Percentiles rank a stretch among this genome's conserved stretches.
phyloP scores from a whole-genome alignment of 2,113 vertebrate genomes.

The Apeltes quadracus region DNA sequence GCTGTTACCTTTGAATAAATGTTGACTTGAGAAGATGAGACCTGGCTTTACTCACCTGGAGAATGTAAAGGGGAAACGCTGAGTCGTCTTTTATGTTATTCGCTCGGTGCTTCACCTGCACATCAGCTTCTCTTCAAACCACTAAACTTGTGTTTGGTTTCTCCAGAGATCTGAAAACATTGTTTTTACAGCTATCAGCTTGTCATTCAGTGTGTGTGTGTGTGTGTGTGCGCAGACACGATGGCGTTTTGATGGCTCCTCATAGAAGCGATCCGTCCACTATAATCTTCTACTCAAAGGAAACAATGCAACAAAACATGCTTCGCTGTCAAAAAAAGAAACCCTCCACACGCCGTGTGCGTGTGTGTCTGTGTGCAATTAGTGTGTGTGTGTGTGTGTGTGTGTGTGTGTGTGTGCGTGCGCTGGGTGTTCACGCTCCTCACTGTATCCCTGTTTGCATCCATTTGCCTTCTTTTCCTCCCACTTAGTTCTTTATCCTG shows the following conservation, averaged over 20 bases:
- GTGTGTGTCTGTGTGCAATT: slow-evolving; percentile 39
- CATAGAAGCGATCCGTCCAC: slow-evolving; percentile 70
- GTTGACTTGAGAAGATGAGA: too few species aligned
- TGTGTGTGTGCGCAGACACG: slow-evolving; percentile 40
- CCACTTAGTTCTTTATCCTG: slow-evolving; percentile 8
- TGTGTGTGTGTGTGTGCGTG: slow-evolving; percentile 52
- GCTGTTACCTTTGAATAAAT: too few species aligned
- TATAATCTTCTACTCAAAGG: slow-evolving; percentile 78
- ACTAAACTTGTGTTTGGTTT: neutral
- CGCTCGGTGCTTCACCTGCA: neutral
- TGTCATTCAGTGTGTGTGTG: slow-evolving; percentile 53
- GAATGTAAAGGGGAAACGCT: too few species aligned
- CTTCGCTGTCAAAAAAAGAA: slow-evolving; percentile 63
- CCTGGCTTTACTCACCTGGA: too few species aligned
- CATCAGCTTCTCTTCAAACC: neutral
- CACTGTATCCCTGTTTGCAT: slow-evolving; percentile 52
- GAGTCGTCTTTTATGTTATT: too few species aligned
- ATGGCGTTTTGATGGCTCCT: slow-evolving; percentile 72
- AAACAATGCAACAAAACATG: slow-evolving; percentile 74
- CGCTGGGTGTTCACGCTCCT: slow-evolving; percentile 25
- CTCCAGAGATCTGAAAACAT: slow-evolving; percentile 37
- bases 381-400: slow-evolving; percentile 53
- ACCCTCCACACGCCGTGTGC: slow-evolving; percentile 2
- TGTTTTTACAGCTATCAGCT: slow-evolving; percentile 53
- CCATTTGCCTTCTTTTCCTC: slow-evolving; percentile 14